Conservation (phyloP, 2,797 vertebrate genomes). For the Hypotaenidia philippensis region DNA sequence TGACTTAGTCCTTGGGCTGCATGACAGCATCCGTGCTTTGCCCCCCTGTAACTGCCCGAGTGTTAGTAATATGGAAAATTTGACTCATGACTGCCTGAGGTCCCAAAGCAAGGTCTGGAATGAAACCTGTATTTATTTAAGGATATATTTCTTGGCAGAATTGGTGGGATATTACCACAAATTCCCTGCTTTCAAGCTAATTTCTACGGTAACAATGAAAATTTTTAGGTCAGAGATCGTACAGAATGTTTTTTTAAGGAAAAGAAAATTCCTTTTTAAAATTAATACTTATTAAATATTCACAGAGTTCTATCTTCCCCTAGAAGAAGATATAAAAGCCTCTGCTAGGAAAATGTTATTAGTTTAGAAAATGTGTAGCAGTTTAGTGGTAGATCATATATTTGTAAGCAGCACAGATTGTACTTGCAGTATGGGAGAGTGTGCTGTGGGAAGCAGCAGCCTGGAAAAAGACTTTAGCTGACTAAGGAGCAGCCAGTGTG, state of each 20-base stretch:
- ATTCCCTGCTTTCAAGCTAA: neutral
- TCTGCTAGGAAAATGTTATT: neutral
- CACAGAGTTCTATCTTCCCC: neutral
- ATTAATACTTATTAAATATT: neutral
- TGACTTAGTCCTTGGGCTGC: neutral
- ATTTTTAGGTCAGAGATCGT: neutral
- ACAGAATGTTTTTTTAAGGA: neutral
- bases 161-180: neutral
- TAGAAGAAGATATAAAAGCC: neutral
- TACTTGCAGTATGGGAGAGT: neutral
- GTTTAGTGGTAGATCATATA: neutral
- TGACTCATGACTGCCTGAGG: neutral
- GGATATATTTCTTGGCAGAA: conserved; percentile 8
- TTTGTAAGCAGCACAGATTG: neutral
- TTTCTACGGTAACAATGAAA: neutral
- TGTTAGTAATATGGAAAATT: conserved; percentile 11
- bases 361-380: neutral
- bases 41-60: neutral
- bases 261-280: neutral
- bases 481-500: neutral
- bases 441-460: neutral
- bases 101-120: neutral
- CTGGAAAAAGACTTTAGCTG: neutral
- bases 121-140: conserved; percentile 43
- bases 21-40: neutral